phyloP scores from a whole-genome alignment of 2,113 vertebrate species.

The Seriola dumerili region DNA sequence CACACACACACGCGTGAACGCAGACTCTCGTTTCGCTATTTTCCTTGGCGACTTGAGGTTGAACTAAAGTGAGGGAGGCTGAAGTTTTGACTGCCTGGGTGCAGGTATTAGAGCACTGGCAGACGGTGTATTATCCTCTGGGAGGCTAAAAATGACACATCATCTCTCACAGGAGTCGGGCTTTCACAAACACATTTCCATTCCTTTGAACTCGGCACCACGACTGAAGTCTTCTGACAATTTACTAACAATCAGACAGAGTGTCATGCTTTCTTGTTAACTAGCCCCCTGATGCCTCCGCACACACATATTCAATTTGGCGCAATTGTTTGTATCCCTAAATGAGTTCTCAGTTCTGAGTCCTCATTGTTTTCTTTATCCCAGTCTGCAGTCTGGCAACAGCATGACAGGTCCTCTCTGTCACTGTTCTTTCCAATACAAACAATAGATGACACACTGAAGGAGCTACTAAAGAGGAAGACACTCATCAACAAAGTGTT shows the following conservation, averaged over 20 bases:
- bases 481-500: not conserved
- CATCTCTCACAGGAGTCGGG: slow-evolving; percentile 62
- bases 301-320: slow-evolving; percentile 34
- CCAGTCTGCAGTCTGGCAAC: slow-evolving; percentile 15
- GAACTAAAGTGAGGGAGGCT: slow-evolving; percentile 31
- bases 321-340: slow-evolving; percentile 54
- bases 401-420: slow-evolving; percentile 17
- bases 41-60: slow-evolving; percentile 3
- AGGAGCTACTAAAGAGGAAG: not conserved
- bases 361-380: slow-evolving; percentile 59
- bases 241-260: slow-evolving; percentile 66
- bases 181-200: slow-evolving; percentile 71
- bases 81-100: slow-evolving; percentile 27
- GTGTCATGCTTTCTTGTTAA: slow-evolving; percentile 67
- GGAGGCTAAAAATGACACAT: slow-evolving; percentile 74
- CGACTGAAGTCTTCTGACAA: slow-evolving; percentile 65
- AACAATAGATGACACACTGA: slow-evolving; percentile 21
- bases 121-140: slow-evolving; percentile 52
- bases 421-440: slow-evolving; percentile 16
- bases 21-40: slow-evolving; percentile 37
- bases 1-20: slow-evolving; percentile 19
- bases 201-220: slow-evolving; percentile 72
- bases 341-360: slow-evolving; percentile 54
- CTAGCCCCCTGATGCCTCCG: slow-evolving; percentile 41
- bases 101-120: slow-evolving; percentile 62